Evolutionary conservation across 2,888 invertebrate species (phyloP).

Genomic region (Drosophila pseudotakahashii): DNA sequence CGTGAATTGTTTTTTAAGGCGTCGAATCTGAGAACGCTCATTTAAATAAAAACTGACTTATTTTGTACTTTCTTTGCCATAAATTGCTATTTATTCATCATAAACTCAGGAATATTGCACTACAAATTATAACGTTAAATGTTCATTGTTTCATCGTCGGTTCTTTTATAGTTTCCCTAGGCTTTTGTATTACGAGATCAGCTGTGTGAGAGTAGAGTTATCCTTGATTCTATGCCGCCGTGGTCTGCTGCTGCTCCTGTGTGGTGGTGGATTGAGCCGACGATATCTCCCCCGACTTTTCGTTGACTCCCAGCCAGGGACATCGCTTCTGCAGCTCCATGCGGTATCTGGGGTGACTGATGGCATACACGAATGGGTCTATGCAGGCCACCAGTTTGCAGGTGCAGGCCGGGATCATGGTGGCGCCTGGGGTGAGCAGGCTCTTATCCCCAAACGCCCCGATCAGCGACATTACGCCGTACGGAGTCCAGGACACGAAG

Average conservation of each 20-base stretch:
- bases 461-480: constrained; percentile 91
- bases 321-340: constrained; percentile 91
- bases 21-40: neutral
- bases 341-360: constrained; percentile 94
- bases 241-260: constrained; percentile 72
- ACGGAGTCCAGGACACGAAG: constrained; percentile 95
- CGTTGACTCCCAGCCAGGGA: constrained; percentile 89
- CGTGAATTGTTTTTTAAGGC: neutral
- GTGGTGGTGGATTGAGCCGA: constrained; percentile 83
- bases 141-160: constrained; percentile 5
- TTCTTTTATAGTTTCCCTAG: constrained; percentile 16
- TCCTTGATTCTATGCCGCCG: constrained; percentile 65
- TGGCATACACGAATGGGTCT: constrained; percentile 95
- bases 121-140: constrained; percentile 47
- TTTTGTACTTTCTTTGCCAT: constrained; percentile 44
- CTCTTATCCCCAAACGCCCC: constrained; percentile 91
- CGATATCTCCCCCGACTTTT: constrained; percentile 86
- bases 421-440: constrained; percentile 89
- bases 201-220: constrained; percentile 2
- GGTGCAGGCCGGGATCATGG: constrained; percentile 93
- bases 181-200: constrained; percentile 29
- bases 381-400: constrained; percentile 95
- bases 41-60: neutral
- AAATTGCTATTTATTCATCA: constrained; percentile 42
- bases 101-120: constrained; percentile 27